Conservation (phyloP, 2,888 invertebrate genomes). For the Sturmia bella region DNA sequence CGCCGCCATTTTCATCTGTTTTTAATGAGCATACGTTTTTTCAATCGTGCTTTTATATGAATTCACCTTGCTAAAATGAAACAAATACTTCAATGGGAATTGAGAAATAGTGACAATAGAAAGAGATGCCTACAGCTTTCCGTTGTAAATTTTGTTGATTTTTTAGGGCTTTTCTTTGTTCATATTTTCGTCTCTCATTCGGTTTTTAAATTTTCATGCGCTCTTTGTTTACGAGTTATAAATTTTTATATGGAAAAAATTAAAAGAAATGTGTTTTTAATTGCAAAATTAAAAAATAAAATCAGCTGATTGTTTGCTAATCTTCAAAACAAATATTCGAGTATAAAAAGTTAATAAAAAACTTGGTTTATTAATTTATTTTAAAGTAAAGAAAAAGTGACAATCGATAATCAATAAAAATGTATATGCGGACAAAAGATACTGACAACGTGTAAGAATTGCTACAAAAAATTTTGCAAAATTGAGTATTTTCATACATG, state of each 20-base stretch:
- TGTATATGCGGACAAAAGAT: too few species aligned
- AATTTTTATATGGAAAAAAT: conserved; percentile 37
- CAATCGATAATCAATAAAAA: not conserved
- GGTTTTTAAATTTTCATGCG: conserved; percentile 51
- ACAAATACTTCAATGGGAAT: not conserved
- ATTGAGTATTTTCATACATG: too few species aligned
- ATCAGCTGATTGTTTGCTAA: conserved; percentile 23
- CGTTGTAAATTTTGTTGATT: conserved; percentile 67
- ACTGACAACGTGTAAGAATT: too few species aligned
- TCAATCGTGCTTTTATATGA: conserved; percentile 54
- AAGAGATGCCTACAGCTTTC: conserved; percentile 32
- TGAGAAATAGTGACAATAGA: conserved; percentile 22
- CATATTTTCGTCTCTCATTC: conserved; percentile 54
- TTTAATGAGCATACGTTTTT: conserved; percentile 63
- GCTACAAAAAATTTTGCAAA: too few species aligned
- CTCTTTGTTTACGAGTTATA: conserved; percentile 62
- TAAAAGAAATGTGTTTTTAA: conserved; percentile 4
- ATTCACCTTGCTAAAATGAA: conserved; percentile 58
- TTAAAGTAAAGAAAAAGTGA: not conserved
- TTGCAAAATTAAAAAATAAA: conserved; percentile 27
- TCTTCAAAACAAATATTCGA: not conserved
- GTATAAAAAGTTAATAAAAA: not conserved
- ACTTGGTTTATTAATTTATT: conserved; percentile 31
- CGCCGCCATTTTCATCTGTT: conserved; percentile 71
- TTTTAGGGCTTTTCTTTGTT: conserved; percentile 68